Conservation (phyloP, 2,888 invertebrate species). For the Thera obeliscata region DNA sequence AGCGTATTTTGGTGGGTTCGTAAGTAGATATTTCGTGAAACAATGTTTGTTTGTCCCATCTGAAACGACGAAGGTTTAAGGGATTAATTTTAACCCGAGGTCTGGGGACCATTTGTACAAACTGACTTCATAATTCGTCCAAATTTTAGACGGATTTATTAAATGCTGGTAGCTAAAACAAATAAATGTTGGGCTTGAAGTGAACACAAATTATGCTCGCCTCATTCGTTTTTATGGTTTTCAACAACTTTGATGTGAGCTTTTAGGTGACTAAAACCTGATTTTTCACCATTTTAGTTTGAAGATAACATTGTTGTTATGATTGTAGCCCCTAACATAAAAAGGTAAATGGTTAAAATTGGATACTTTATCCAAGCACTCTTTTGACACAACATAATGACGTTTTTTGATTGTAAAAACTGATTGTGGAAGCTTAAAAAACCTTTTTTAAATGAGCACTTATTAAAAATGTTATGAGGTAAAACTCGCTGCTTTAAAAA, state of each 20-base stretch:
- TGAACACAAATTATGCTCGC: constrained; percentile 26
- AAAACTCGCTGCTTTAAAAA: neutral
- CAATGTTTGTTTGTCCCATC: constrained; percentile 41
- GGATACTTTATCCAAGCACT: constrained; percentile 15
- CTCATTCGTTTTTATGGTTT: constrained; percentile 32
- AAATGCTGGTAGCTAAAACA: constrained; percentile 28
- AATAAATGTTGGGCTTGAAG: constrained; percentile 14
- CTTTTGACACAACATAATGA: constrained; percentile 27
- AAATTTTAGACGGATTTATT: constrained; percentile 19
- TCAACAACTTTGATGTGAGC: constrained; percentile 32
- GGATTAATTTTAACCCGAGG: constrained; percentile 40
- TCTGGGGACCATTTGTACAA: constrained; percentile 35
- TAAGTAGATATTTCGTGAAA: constrained; percentile 50
- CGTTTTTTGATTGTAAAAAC: constrained; percentile 12
- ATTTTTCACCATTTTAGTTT: constrained; percentile 32
- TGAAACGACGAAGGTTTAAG: constrained; percentile 41
- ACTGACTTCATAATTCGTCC: constrained; percentile 31
- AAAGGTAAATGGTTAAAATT: constrained; percentile 29
- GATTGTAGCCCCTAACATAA: constrained; percentile 12
- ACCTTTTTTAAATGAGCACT: constrained; percentile 11
- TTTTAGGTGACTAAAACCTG: constrained; percentile 42
- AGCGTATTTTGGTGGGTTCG: constrained; percentile 59
- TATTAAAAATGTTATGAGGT: constrained; percentile 11
- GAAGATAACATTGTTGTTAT: constrained; percentile 31
- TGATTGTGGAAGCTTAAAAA: constrained; percentile 5